phyloP scores from a whole-genome alignment of 2,888 invertebrate genomes.

The Coremacera marginata region DNA sequence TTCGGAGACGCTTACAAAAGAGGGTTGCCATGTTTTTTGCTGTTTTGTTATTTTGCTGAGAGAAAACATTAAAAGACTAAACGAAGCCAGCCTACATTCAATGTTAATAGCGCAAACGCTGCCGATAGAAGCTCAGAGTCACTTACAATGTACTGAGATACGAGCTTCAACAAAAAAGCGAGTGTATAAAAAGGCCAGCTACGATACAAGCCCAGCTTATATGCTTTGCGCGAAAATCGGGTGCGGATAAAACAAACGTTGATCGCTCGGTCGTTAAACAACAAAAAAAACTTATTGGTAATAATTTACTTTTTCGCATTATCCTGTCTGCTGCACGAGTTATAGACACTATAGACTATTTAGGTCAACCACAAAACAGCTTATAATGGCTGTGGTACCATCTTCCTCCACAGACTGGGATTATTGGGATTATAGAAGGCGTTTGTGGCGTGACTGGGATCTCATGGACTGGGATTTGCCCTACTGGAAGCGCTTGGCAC shows the following conservation, averaged over 20 bases:
- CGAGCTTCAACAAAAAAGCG: conserved; percentile 30
- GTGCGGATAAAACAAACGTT: conserved; percentile 55
- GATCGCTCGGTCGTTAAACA: conserved; percentile 7
- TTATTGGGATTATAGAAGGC: conserved; percentile 66
- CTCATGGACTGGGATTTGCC: conserved; percentile 64
- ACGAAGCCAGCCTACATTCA: conserved; percentile 21
- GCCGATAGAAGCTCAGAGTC: conserved; percentile 12
- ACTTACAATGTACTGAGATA: conserved; percentile 33
- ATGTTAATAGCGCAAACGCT: not conserved
- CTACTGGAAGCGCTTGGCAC: conserved; percentile 65
- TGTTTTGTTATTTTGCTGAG: not conserved
- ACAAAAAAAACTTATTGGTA: not conserved
- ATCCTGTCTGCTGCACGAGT: not conserved
- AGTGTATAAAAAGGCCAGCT: conserved; percentile 61
- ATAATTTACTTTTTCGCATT: not conserved
- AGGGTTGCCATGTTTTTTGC: no score
- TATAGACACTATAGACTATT: conserved; percentile 7
- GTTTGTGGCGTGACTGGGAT: conserved; percentile 67
- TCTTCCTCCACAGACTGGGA: conserved; percentile 63
- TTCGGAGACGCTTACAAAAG: not conserved
- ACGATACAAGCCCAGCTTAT: conserved; percentile 61
- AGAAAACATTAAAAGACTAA: not conserved
- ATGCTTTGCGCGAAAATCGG: conserved; percentile 62
- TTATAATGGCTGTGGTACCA: conserved; percentile 63
- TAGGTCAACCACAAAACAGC: not conserved